These are phyloP conservation scores for Mugil cephalus DNA, from an alignment of 2,113 vertebrate species.

Conservation along the genomic window DNA sequence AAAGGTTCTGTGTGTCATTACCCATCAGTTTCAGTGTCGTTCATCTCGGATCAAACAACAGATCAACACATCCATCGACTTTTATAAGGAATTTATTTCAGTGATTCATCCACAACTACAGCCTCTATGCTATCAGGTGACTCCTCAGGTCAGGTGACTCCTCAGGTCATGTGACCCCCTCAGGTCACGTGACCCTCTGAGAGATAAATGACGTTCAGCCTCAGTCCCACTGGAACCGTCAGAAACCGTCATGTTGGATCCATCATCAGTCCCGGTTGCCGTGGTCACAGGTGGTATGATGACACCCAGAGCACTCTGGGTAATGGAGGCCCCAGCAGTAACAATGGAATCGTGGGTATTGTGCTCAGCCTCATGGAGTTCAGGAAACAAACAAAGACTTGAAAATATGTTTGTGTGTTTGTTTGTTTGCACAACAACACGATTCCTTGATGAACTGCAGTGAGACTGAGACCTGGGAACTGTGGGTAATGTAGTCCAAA, in stretches of 20 bases:
- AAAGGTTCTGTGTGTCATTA: too few relatives aligned
- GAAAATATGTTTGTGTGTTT: too few relatives aligned
- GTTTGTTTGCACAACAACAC: too few relatives aligned
- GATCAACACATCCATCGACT: background rate
- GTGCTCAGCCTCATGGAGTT: background rate
- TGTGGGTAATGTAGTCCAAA: constrained; percentile 52
- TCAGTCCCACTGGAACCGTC: constrained; percentile 14
- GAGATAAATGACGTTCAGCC: too few relatives aligned
- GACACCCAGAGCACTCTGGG: constrained; percentile 41
- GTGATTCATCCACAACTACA: constrained; percentile 52
- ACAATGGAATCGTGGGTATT: constrained; percentile 21
- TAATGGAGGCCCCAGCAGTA: constrained; percentile 8
- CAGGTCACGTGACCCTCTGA: too few relatives aligned
- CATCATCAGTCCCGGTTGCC: constrained; percentile 17
- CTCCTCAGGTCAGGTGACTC: too few relatives aligned
- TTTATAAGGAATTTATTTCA: constrained; percentile 67
- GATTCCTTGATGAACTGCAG: too few relatives aligned
- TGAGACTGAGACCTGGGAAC: background rate
- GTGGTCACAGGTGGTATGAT: background rate
- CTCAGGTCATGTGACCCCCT: too few relatives aligned
- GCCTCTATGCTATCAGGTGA: constrained; percentile 10
- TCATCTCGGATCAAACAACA: too few relatives aligned
- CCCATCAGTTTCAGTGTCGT: too few relatives aligned
- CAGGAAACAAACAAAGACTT: too few relatives aligned
- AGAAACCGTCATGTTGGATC: constrained; percentile 1